Evolutionary conservation across 1,140 invertebrate species (phyloP).

Genomic region (Saccostrea cuccullata): DNA sequence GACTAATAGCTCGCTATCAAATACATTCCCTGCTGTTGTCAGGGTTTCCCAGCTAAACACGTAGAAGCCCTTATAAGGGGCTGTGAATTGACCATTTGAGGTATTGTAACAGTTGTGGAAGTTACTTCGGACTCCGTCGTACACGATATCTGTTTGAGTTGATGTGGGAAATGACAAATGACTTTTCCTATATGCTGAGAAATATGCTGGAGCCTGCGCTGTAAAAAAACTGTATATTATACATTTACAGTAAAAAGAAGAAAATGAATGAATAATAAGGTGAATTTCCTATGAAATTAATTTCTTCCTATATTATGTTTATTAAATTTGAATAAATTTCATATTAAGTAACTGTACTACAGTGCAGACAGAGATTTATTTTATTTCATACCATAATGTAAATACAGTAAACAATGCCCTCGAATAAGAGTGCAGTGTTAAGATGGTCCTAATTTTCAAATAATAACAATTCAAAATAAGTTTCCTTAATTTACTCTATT

Average conservation of each 20-base stretch:
- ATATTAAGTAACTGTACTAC: background rate
- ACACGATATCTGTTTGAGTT: background rate
- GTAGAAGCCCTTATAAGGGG: background rate
- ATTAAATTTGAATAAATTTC: too few species aligned
- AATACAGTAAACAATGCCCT: too few species aligned
- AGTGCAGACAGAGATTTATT: background rate
- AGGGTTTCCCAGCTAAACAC: background rate
- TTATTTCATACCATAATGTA: too few species aligned
- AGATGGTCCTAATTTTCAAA: too few species aligned
- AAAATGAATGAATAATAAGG: too few species aligned
- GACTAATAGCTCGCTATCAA: conserved; percentile 2
- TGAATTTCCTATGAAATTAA: too few species aligned
- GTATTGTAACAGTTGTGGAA: background rate
- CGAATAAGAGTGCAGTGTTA: too few species aligned
- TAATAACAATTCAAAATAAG: too few species aligned
- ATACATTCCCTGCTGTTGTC: background rate
- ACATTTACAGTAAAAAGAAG: too few species aligned
- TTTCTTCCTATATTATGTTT: too few species aligned
- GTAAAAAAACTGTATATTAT: background rate
- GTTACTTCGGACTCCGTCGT: background rate
- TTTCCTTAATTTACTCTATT: too few species aligned
- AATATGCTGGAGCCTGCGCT: background rate
- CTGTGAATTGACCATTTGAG: background rate
- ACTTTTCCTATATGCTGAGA: background rate
- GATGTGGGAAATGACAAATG: background rate